Base-by-base conservation (phyloP, 2,888 invertebrate species). In the Allolobophora icterica region DNA sequence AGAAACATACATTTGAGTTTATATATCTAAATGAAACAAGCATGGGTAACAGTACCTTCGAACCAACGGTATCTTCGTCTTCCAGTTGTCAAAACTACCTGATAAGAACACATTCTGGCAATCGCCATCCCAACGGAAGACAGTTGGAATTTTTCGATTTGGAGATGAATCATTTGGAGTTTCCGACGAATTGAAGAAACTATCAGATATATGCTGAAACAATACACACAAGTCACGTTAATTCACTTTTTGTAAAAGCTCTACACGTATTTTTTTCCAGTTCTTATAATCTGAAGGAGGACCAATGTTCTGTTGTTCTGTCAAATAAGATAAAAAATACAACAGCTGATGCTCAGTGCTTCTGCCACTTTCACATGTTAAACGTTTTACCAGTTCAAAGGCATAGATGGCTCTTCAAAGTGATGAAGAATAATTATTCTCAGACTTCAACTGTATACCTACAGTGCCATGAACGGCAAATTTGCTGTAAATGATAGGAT, bases 51-150 rank as follows among this genome's bases (percentile, higher is more conserved):
- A 21, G 21, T 87, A 91, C 92, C 96, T 98, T 95, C 98, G 98
- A 0, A 98, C 99, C 97, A 99, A 98, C 0, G 99, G 99, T 92
- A 99, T 97, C 93, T 95, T 96, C 21, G 97, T 97, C 95, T 98
- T 98, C 99, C 99, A 99, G 92, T 97, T 97, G 90, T 98, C 98
- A 95, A 99, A 99, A 87, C 98, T 98, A 90, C 99, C 99, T 95
- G 98, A 97, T 92, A 98, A 97, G 93, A 95, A 96, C 11, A 97
- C 97, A 95, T 98, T 97, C 95, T 98, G 98, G 45, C 98, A 99
- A 91, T 98, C 98, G 91, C 98, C 98, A 96, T 98, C 98, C 99
- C 99, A 99, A 95, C 98, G 98, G 95, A 99, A 98, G 89, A 99
- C 98, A 91, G 99, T 99, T 3, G 99, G 99, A 93, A 97, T 92